Evolutionary conservation across 2,888 invertebrate genomes (phyloP).

Genomic region (Acrocera orbiculus): DNA sequence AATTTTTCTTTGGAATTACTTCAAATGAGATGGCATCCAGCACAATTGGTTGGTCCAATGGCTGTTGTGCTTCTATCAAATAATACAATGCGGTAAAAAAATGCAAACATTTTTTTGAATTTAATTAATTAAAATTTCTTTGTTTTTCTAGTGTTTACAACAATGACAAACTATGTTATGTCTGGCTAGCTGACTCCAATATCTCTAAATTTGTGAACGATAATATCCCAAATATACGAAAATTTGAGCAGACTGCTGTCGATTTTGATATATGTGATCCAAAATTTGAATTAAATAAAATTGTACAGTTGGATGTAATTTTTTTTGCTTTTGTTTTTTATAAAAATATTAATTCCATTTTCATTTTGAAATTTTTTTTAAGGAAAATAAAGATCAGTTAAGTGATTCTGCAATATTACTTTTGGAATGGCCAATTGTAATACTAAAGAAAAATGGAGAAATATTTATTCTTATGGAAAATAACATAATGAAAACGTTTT

Average conservation of each 20-base stretch:
- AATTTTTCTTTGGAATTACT: slow-evolving; percentile 50
- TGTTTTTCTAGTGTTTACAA: slow-evolving; percentile 29
- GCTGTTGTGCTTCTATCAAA: slow-evolving; percentile 67
- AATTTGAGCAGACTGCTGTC: slow-evolving; percentile 65
- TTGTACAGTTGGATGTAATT: no score
- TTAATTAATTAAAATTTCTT: no score
- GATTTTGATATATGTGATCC: slow-evolving; percentile 87
- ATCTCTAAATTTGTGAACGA: slow-evolving; percentile 16
- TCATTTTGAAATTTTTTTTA: no score
- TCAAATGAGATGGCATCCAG: slow-evolving; percentile 75
- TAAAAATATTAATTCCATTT: no score
- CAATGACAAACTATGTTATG: slow-evolving; percentile 28
- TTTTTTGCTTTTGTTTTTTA: no score
- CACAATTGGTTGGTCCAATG: slow-evolving; percentile 55
- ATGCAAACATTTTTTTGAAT: no score
- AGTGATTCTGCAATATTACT: no score
- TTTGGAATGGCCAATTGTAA: slow-evolving; percentile 60
- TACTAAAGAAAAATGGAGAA: slow-evolving; percentile 72
- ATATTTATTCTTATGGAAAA: no score
- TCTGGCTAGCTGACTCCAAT: slow-evolving; percentile 36
- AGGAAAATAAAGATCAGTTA: no score
- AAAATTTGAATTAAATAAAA: no score
- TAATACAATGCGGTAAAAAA: slow-evolving; percentile 68
- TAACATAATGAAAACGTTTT: no score
- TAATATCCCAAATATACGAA: slow-evolving; percentile 26